These are phyloP conservation scores for Nothocercus nigrocapillus DNA, from an alignment of 2,113 vertebrate species.

Conservation along the genomic window DNA sequence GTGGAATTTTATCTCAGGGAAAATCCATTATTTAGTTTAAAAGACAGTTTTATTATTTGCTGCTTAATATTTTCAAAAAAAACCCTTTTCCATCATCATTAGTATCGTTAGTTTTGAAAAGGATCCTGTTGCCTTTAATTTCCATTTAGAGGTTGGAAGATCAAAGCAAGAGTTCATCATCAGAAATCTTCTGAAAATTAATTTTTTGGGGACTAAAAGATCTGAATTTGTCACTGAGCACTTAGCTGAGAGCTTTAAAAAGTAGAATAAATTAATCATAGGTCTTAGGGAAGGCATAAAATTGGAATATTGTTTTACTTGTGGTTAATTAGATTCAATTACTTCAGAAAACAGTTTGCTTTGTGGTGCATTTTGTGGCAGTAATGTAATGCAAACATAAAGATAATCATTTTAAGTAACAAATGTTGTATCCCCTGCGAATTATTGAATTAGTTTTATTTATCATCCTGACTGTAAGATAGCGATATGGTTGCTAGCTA, in stretches of 20 bases:
- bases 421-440: background rate
- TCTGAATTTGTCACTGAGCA: background rate
- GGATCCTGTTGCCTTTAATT: background rate
- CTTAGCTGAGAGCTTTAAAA: background rate
- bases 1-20: background rate
- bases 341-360: background rate
- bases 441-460: background rate
- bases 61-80: background rate
- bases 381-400: background rate
- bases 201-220: background rate
- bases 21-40: background rate
- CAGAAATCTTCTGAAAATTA: background rate
- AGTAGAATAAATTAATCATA: background rate
- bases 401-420: background rate
- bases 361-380: background rate
- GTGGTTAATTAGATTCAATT: background rate
- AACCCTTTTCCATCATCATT: background rate
- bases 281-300: background rate
- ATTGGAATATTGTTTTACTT: background rate
- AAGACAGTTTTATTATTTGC: background rate
- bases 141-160: background rate
- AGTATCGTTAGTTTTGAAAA: background rate
- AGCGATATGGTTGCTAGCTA: background rate
- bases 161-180: background rate
- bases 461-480: background rate